Percentiles rank a stretch among this genome's conserved stretches.
These are phyloP conservation scores for Triplophysa dalaica DNA, from an alignment of 2,113 vertebrate genomes.

Conservation along the genomic window DNA sequence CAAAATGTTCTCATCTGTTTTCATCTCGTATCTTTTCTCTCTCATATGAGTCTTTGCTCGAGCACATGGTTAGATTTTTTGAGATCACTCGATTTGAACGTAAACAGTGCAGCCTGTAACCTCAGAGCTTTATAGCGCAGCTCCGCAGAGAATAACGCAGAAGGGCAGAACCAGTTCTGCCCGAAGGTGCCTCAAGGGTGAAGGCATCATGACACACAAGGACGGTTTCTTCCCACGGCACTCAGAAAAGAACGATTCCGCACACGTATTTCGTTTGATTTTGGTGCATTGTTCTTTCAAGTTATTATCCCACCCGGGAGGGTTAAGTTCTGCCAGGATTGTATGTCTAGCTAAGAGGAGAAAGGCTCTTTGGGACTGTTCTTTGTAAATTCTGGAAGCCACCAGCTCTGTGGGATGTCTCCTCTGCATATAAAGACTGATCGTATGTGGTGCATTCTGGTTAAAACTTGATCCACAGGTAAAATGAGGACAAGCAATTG, in stretches of 20 bases:
- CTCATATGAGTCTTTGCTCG: neutral
- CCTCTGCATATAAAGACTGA: slow-evolving; percentile 2
- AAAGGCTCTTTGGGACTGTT: slow-evolving; percentile 11
- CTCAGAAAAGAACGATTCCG: slow-evolving; percentile 19
- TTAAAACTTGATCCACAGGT: slow-evolving; percentile 40
- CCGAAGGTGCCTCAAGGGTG: neutral
- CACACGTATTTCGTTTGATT: slow-evolving; percentile 19
- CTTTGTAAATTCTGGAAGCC: slow-evolving; percentile 7
- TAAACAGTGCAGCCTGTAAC: slow-evolving; percentile 20
- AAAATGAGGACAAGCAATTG: slow-evolving; percentile 38
- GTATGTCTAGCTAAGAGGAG: slow-evolving; percentile 26
- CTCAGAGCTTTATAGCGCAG: slow-evolving; percentile 24
- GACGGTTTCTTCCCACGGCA: neutral
- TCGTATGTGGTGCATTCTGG: slow-evolving; percentile 34
- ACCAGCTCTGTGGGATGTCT: slow-evolving; percentile 35
- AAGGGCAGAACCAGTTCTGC: slow-evolving; percentile 21
- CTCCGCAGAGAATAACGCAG: neutral
- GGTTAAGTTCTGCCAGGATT: slow-evolving; percentile 25
- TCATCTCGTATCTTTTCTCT: neutral
- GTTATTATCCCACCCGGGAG: slow-evolving; percentile 9
- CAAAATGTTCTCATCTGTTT: neutral
- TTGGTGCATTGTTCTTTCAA: slow-evolving; percentile 12
- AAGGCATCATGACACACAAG: slow-evolving; percentile 1
- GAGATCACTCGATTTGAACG: neutral
- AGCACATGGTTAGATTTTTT: slow-evolving; percentile 14